A percentile compares a stretch with the other conserved stretches of the same genome.
Evolutionary conservation across 2,888 invertebrate genomes (phyloP).

Genomic region (Drosophila anceps): DNA sequence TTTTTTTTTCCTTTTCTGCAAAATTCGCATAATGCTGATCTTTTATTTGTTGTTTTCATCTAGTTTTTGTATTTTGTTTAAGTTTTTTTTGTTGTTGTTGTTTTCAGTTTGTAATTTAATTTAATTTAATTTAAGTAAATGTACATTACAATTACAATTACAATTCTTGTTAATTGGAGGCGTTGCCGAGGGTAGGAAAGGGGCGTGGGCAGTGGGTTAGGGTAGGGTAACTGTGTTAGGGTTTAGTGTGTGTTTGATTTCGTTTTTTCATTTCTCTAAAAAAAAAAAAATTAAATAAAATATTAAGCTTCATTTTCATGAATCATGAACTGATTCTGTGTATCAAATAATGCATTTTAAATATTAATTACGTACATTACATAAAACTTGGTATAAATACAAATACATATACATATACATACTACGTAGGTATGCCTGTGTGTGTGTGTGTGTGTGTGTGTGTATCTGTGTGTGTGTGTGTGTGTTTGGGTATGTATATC

Average conservation of each 20-base stretch:
- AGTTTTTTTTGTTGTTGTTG: slow-evolving; percentile 51
- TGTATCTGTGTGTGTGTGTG: slow-evolving; percentile 8
- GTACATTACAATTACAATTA: slow-evolving; percentile 62
- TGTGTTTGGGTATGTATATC: slow-evolving; percentile 9
- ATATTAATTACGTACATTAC: slow-evolving; percentile 67
- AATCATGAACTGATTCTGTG: slow-evolving; percentile 30
- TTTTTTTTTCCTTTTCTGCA: slow-evolving; percentile 44
- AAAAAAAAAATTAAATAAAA: no score
- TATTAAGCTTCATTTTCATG: slow-evolving; percentile 30
- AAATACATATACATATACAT: slow-evolving; percentile 46
- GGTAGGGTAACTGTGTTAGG: background rate
- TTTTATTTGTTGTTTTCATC: slow-evolving; percentile 8
- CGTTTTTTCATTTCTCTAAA: background rate
- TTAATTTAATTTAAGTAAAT: slow-evolving; percentile 73
- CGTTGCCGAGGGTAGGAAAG: background rate
- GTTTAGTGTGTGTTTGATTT: slow-evolving; percentile 10
- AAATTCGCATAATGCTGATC: slow-evolving; percentile 43
- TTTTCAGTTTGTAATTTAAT: slow-evolving; percentile 49
- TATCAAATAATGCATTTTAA: slow-evolving; percentile 54
- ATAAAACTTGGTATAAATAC: slow-evolving; percentile 53
- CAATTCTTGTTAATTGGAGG: slow-evolving; percentile 42
- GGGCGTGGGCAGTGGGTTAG: background rate
- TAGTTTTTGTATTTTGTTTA: slow-evolving; percentile 47
- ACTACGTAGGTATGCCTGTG: slow-evolving; percentile 13
- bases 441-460: slow-evolving; percentile 13